These are phyloP conservation scores for Saxicola maurus DNA, from an alignment of 2,797 vertebrate species.

Conservation along the genomic window DNA sequence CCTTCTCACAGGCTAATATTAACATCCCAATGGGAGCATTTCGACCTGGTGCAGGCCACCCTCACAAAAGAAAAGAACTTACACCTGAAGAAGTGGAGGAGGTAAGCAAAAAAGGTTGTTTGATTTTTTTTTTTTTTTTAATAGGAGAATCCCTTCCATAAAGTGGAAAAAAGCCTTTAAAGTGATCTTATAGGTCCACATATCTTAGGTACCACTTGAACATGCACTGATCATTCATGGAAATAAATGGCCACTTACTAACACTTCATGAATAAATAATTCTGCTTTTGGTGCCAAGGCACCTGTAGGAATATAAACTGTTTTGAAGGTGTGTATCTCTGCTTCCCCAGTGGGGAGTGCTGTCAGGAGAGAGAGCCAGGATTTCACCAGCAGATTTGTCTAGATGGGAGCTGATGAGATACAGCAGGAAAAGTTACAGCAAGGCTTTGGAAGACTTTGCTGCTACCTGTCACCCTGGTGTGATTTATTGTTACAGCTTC, in stretches of 20 bases:
- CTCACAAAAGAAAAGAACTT: constrained; percentile 91
- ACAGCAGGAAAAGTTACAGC: not conserved
- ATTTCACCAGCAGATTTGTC: not conserved
- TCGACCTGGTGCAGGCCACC: constrained; percentile 93
- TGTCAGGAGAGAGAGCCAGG: not conserved
- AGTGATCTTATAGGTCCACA: not conserved
- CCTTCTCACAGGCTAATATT: constrained; percentile 87
- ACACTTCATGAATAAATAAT: not conserved
- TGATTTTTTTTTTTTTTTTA: rapidly evolving
- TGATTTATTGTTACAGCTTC: not conserved
- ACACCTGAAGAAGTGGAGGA: constrained; percentile 83
- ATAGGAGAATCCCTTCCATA: not conserved
- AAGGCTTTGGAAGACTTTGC: not conserved
- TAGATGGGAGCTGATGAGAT: not conserved
- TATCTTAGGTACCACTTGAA: not conserved
- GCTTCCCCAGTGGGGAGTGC: not conserved
- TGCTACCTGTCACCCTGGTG: not conserved
- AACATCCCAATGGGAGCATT: constrained; percentile 98
- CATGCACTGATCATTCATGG: not conserved
- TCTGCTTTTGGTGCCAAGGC: not conserved
- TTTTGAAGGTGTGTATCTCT: not conserved
- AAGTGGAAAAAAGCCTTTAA: not conserved
- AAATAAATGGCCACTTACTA: not conserved
- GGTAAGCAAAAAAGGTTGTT: constrained; percentile 70
- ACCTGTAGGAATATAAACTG: not conserved